Percentiles rank a stretch among this genome's conserved stretches.
Conservation (phyloP, 2,888 invertebrate species). For the Coecobrya sp. region DNA sequence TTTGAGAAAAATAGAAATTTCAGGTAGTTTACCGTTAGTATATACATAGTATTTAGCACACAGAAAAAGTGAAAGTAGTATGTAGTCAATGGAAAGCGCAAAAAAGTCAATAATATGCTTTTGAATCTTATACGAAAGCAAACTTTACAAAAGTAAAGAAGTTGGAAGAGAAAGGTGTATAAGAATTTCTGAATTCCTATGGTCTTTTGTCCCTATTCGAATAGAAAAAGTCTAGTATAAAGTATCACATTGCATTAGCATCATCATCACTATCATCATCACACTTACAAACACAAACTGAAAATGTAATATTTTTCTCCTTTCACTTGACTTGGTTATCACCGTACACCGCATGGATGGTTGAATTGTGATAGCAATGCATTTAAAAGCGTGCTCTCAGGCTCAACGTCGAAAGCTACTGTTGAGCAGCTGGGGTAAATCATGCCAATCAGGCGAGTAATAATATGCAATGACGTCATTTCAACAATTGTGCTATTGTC, state of each 20-base stretch:
- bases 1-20: conserved; percentile 41
- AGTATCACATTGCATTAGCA: conserved; percentile 34
- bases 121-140: background rate
- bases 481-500: background rate
- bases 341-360: background rate
- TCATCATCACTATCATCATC: background rate
- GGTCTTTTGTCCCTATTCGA: background rate
- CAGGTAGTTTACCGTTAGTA: conserved; percentile 30
- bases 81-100: conserved; percentile 8
- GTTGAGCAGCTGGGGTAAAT: conserved; percentile 61
- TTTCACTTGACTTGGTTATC: conserved; percentile 4
- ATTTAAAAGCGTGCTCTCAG: background rate
- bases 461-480: conserved; percentile 69
- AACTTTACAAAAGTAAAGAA: background rate
- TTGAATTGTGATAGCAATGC: background rate
- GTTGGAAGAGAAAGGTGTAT: background rate
- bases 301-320: background rate
- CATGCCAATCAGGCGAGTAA: conserved; percentile 69
- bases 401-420: background rate
- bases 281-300: conserved; percentile 13
- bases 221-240: background rate
- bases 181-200: background rate
- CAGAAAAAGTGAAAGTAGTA: background rate
- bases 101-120: conserved; percentile 24
- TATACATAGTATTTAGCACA: conserved; percentile 21